A percentile compares a stretch with the other conserved stretches of the same genome.
These are phyloP conservation scores for Micoletzkya japonica DNA, from an alignment of 2,888 invertebrate genomes.

Conservation along the genomic window DNA sequence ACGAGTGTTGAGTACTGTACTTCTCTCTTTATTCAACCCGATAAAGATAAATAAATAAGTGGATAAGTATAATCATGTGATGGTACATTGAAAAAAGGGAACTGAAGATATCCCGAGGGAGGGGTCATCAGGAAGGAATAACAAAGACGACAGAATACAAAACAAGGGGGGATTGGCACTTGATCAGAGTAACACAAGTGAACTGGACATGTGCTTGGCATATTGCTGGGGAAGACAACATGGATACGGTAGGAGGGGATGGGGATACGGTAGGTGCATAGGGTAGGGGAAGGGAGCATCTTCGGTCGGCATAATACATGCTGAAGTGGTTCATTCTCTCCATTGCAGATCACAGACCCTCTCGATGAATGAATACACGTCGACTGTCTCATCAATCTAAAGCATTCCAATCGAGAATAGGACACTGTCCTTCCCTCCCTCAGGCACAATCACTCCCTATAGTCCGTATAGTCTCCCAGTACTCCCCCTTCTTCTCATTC, in stretches of 20 bases:
- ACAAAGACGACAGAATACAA: too few relatives aligned
- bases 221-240: too few relatives aligned
- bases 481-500: background rate
- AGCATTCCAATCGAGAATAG: constrained; percentile 62
- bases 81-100: background rate
- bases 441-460: background rate
- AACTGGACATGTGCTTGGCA: too few relatives aligned
- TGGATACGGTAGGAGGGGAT: too few relatives aligned
- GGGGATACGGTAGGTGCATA: background rate
- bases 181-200: too few relatives aligned
- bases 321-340: constrained; percentile 34
- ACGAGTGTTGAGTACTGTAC: background rate
- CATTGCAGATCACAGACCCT: constrained; percentile 76
- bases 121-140: background rate
- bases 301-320: constrained; percentile 6
- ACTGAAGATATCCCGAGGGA: background rate
- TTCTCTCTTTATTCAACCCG: too few relatives aligned
- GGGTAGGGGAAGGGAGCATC: too few relatives aligned
- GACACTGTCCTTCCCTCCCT: constrained; percentile 11
- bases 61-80: background rate
- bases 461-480: background rate
- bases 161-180: too few relatives aligned
- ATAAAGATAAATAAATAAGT: background rate
- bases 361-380: constrained; percentile 83
- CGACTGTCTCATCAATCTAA: constrained; percentile 88